These are phyloP conservation scores for Zootermopsis nevadensis DNA, from an alignment of 2,888 invertebrate genomes.

Conservation along the genomic window DNA sequence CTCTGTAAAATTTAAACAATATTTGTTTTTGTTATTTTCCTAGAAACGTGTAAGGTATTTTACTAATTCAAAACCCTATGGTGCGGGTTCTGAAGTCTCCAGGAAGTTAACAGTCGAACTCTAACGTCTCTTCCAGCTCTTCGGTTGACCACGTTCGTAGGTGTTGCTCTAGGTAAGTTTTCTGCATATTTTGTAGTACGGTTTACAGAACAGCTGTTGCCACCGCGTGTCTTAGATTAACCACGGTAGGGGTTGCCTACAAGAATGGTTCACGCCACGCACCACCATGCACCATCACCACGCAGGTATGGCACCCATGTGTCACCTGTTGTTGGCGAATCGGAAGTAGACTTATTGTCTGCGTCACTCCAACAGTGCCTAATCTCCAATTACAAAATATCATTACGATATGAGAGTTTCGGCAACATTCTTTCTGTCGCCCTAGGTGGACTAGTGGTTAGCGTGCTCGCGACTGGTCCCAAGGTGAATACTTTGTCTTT, in stretches of 20 bases:
- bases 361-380: neutral
- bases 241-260: neutral
- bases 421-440: too few relatives aligned
- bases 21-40: too few relatives aligned
- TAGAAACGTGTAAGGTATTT: too few relatives aligned
- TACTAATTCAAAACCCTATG: too few relatives aligned
- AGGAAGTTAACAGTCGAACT: neutral
- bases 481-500: too few relatives aligned
- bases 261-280: neutral
- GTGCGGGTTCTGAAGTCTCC: too few relatives aligned
- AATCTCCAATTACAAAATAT: too few relatives aligned
- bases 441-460: too few relatives aligned
- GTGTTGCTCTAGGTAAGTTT: neutral
- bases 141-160: neutral
- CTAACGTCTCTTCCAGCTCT: neutral
- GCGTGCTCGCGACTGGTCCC: too few relatives aligned
- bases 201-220: neutral
- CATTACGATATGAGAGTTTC: too few relatives aligned
- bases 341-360: constrained; percentile 2
- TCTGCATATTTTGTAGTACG: neutral
- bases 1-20: too few relatives aligned
- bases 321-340: constrained; percentile 21
- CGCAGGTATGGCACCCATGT: constrained; percentile 24
- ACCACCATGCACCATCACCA: constrained; percentile 16
- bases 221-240: neutral